Conservation (phyloP, 2,888 invertebrate genomes). For the Hypselothyrea guttata region DNA sequence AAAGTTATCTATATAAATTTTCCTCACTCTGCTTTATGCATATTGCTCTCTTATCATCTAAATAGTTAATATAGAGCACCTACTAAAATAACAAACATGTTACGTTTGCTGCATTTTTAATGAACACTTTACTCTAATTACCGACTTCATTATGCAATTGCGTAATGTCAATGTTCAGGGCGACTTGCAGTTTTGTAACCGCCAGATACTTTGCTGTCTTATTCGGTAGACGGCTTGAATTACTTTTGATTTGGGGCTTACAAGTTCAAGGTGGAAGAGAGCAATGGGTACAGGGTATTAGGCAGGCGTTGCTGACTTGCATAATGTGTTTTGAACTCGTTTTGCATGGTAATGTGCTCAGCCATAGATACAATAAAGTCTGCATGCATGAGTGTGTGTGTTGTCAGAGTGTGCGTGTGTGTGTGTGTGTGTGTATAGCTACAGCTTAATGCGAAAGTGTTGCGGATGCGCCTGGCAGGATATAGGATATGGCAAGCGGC, state of each 20-base stretch:
- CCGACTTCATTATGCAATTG: no score
- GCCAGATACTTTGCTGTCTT: neutral
- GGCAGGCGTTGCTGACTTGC: constrained; percentile 7
- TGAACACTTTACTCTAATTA: no score
- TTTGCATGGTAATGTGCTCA: constrained; percentile 47
- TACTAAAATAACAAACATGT: no score
- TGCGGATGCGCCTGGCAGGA: constrained; percentile 62
- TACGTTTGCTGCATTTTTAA: no score
- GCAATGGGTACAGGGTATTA: constrained; percentile 24
- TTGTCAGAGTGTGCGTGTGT: neutral
- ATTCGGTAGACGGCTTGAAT: neutral
- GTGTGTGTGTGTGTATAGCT: constrained; percentile 9
- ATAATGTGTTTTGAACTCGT: constrained; percentile 28
- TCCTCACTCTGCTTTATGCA: no score
- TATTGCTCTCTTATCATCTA: no score
- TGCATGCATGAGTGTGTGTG: neutral
- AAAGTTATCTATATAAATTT: no score
- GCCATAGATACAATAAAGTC: constrained; percentile 27
- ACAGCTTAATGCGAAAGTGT: constrained; percentile 48
- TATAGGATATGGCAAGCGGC: constrained; percentile 65
- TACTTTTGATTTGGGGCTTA: constrained; percentile 11
- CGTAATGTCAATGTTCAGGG: no score
- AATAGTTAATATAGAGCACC: no score
- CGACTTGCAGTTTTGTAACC: no score
- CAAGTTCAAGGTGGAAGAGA: constrained; percentile 8